Conservation (phyloP, 2,797 vertebrate species). For the Diplodus sargus region DNA sequence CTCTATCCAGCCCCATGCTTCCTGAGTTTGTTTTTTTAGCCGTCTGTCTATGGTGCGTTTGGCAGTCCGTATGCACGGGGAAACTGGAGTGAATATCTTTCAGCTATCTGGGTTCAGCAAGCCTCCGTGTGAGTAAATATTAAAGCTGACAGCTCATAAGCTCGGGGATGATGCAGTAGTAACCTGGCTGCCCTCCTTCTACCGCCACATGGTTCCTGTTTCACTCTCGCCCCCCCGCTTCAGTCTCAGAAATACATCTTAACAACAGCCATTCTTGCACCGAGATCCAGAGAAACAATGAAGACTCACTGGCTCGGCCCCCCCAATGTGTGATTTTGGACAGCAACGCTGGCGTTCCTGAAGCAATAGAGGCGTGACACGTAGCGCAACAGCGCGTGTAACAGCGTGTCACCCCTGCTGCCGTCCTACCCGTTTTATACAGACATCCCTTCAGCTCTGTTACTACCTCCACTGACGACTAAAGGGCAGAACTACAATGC, state of each 20-base stretch:
- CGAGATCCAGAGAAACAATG: neutral
- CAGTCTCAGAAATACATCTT: neutral
- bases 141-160: slow-evolving; percentile 51
- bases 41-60: slow-evolving; percentile 10
- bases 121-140: slow-evolving; percentile 29
- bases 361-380: too few species aligned
- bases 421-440: too few species aligned
- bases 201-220: neutral
- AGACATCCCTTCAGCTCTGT: too few species aligned
- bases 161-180: slow-evolving; percentile 31
- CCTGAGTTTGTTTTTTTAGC: slow-evolving; percentile 28
- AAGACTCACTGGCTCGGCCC: too few species aligned
- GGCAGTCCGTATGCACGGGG: slow-evolving; percentile 28
- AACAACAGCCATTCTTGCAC: neutral
- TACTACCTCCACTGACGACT: too few species aligned
- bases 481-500: too few species aligned
- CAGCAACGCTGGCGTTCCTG: too few species aligned
- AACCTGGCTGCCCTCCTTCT: slow-evolving; percentile 17
- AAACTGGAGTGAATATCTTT: slow-evolving; percentile 17
- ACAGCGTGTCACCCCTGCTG: too few species aligned
- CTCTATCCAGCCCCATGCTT: slow-evolving; percentile 5
- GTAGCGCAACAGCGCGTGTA: too few species aligned
- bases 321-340: too few species aligned
- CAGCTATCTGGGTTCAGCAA: slow-evolving; percentile 33
- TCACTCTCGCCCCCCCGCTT: neutral